Percentiles rank a stretch among this genome's conserved stretches.
Evolutionary conservation across 2,113 vertebrate species (phyloP).

Genomic region (Panthera tigris): DNA sequence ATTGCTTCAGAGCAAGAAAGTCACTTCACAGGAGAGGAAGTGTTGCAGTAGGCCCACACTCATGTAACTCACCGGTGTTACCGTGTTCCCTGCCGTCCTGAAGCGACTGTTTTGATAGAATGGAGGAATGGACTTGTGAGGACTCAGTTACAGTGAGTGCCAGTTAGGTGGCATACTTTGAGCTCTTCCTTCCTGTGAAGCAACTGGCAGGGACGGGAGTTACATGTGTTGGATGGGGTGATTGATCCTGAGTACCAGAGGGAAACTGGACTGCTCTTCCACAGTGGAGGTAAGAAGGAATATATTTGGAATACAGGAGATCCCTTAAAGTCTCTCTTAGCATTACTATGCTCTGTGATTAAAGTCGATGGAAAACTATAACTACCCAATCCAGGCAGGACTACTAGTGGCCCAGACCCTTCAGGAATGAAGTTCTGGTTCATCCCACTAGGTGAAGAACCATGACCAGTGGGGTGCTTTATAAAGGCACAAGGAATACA

Average conservation of each 20-base stretch:
- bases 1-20: background rate
- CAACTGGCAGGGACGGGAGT: background rate
- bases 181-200: background rate
- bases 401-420: background rate
- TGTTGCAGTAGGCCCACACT: background rate
- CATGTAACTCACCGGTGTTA: background rate
- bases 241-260: background rate
- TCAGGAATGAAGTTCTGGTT: background rate
- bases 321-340: background rate
- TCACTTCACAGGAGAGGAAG: background rate
- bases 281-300: background rate
- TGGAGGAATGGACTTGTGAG: background rate
- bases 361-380: background rate
- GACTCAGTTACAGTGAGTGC: background rate
- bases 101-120: background rate
- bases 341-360: background rate
- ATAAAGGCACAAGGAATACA: background rate
- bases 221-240: background rate
- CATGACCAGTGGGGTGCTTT: background rate
- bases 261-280: background rate
- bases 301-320: background rate
- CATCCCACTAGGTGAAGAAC: background rate
- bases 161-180: background rate
- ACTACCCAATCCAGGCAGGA: background rate
- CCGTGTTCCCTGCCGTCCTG: background rate